These are phyloP conservation scores for Ganaspis brasiliensis DNA, from an alignment of 2,888 invertebrate species.

Conservation along the genomic window DNA sequence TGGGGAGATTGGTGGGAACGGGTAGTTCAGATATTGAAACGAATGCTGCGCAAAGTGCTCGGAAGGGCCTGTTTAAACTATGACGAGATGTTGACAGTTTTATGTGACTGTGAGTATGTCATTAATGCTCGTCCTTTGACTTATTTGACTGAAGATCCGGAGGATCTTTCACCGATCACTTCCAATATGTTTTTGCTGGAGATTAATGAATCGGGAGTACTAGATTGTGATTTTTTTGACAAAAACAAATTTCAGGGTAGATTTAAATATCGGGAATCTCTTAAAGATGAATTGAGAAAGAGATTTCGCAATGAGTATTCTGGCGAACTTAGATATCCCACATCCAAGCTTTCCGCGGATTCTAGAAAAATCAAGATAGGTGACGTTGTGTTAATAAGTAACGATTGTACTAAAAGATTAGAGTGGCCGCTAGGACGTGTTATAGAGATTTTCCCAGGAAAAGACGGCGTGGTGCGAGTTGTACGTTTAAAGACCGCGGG, in stretches of 20 bases:
- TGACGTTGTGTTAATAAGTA: neutral
- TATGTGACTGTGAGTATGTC: slow-evolving; percentile 68
- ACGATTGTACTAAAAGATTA: slow-evolving; percentile 2
- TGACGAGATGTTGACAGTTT: slow-evolving; percentile 64
- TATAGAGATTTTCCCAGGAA: neutral
- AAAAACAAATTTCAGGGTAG: slow-evolving; percentile 51
- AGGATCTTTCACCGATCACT: slow-evolving; percentile 58
- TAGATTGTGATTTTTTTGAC: slow-evolving; percentile 61
- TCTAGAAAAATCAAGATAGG: neutral
- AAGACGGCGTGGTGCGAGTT: neutral
- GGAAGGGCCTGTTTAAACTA: slow-evolving; percentile 66
- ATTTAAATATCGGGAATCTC: slow-evolving; percentile 56
- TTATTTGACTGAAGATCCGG: slow-evolving; percentile 61
- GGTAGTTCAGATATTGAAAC: slow-evolving; percentile 74
- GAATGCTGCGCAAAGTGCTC: slow-evolving; percentile 71
- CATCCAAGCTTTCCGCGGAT: neutral
- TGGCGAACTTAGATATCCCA: neutral
- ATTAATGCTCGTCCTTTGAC: slow-evolving; percentile 73
- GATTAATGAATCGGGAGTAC: slow-evolving; percentile 53
- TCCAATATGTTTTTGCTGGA: slow-evolving; percentile 68
- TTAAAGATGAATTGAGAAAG: slow-evolving; percentile 61
- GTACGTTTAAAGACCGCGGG: slow-evolving; percentile 25
- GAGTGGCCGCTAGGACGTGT: slow-evolving; percentile 36
- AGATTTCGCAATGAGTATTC: slow-evolving; percentile 65
- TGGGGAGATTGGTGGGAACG: slow-evolving; percentile 79